phyloP scores from a whole-genome alignment of 2,113 vertebrate genomes.

The Psephotus haematonotus region DNA sequence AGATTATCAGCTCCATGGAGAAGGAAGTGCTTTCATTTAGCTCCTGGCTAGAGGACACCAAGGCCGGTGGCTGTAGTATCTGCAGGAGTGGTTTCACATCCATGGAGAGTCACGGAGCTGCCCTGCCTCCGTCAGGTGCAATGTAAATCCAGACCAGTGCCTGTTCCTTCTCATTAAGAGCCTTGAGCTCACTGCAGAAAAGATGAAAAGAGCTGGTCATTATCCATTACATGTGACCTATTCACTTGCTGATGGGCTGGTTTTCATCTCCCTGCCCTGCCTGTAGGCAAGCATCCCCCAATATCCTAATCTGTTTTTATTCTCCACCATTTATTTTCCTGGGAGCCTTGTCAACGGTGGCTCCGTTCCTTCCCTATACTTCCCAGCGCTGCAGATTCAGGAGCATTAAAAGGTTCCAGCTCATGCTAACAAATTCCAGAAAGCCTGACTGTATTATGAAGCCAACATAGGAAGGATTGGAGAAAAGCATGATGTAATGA shows the following conservation, averaged over 20 bases:
- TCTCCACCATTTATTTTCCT: slow-evolving; percentile 31
- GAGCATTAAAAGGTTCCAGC: neutral
- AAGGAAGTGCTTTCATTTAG: neutral
- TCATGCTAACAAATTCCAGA: slow-evolving; percentile 15
- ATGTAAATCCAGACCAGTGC: neutral
- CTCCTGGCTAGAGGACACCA: neutral
- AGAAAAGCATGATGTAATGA: neutral
- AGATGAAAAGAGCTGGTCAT: slow-evolving; percentile 44
- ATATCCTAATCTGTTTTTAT: slow-evolving; percentile 23
- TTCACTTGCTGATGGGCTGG: slow-evolving; percentile 50
- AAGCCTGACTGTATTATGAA: neutral
- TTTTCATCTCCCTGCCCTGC: slow-evolving; percentile 47
- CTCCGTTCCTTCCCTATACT: neutral
- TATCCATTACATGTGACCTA: slow-evolving; percentile 13
- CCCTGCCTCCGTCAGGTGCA: neutral
- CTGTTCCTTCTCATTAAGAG: slow-evolving; percentile 37
- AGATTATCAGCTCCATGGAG: neutral
- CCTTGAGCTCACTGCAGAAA: neutral
- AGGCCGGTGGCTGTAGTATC: neutral
- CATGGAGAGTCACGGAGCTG: neutral
- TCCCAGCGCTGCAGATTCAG: neutral
- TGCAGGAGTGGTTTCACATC: neutral
- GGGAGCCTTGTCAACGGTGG: neutral
- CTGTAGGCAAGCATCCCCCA: slow-evolving; percentile 33
- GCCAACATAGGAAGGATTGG: neutral